Evolutionary conservation across 1,140 invertebrate species (phyloP).

Genomic region (Neoseiulus cucumeris): DNA sequence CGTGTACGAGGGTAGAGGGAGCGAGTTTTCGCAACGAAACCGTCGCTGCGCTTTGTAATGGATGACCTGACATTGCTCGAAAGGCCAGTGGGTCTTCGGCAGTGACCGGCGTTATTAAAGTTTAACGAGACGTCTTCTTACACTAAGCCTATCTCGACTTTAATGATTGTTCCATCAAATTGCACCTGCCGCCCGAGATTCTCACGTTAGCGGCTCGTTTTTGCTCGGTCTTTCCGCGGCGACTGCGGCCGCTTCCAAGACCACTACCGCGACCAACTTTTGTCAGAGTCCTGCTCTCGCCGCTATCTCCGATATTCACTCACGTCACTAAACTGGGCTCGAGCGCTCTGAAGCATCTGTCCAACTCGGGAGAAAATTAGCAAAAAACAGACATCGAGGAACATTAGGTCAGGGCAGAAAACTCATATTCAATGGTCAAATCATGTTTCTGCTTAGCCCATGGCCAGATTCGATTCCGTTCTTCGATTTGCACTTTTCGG

Average conservation of each 20-base stretch:
- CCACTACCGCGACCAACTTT: background rate
- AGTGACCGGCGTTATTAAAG: background rate
- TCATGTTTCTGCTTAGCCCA: too few species aligned
- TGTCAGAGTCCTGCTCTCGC: background rate
- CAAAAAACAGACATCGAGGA: too few species aligned
- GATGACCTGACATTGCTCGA: too few species aligned
- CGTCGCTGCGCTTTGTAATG: too few species aligned
- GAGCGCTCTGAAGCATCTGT: background rate
- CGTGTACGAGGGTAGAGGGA: too few species aligned
- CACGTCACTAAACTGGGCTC: background rate
- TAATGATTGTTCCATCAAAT: slow-evolving; percentile 11
- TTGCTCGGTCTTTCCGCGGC: background rate
- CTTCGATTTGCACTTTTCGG: too few species aligned
- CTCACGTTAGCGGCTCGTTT: background rate
- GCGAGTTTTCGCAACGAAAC: too few species aligned
- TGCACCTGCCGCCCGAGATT: background rate
- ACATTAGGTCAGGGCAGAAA: too few species aligned
- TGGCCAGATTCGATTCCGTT: too few species aligned
- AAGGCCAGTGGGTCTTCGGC: too few species aligned
- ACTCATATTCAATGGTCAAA: too few species aligned
- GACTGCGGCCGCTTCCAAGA: background rate
- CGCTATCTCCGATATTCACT: background rate
- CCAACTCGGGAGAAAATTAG: too few species aligned
- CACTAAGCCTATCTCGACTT: background rate
- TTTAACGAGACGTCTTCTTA: slow-evolving; percentile 9